Conservation (phyloP, 2,113 vertebrate genomes). For the Microtus montanus region DNA sequence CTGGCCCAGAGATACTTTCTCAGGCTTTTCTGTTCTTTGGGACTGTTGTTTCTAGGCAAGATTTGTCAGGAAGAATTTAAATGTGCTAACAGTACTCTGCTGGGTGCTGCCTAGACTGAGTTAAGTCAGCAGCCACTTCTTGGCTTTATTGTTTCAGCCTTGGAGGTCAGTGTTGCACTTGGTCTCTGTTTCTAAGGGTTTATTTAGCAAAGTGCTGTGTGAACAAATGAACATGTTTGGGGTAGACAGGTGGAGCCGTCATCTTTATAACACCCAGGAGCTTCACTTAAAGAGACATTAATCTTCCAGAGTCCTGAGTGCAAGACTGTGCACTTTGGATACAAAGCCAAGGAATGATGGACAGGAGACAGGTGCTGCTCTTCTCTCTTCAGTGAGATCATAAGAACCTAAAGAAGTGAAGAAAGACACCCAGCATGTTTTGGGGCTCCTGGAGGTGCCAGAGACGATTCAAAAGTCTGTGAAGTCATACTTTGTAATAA, state of each 20-base stretch:
- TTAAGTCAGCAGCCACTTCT: background rate
- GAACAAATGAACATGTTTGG: background rate
- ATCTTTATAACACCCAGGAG: conserved; percentile 23
- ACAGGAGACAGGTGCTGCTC: background rate
- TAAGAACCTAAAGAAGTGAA: conserved; percentile 4
- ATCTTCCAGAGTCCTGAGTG: conserved; percentile 37
- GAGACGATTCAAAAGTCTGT: background rate
- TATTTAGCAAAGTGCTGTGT: conserved; percentile 2
- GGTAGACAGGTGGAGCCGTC: background rate
- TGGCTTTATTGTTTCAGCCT: background rate
- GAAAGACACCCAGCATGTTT: background rate
- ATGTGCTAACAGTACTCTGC: background rate
- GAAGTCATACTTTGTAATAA: background rate
- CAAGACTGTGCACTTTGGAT: conserved; percentile 36
- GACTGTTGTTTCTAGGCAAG: conserved; percentile 4
- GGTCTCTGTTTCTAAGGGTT: background rate
- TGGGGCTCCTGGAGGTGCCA: background rate
- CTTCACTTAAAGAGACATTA: conserved; percentile 29
- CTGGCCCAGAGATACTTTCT: background rate
- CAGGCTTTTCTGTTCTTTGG: background rate
- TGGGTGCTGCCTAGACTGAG: background rate
- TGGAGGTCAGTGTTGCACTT: background rate
- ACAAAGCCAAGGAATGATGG: background rate
- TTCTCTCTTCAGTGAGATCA: background rate
- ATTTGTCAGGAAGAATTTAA: conserved; percentile 28